Evolutionary conservation across 1,140 invertebrate genomes (phyloP).

Genomic region (Drosophila ogumai): DNA sequence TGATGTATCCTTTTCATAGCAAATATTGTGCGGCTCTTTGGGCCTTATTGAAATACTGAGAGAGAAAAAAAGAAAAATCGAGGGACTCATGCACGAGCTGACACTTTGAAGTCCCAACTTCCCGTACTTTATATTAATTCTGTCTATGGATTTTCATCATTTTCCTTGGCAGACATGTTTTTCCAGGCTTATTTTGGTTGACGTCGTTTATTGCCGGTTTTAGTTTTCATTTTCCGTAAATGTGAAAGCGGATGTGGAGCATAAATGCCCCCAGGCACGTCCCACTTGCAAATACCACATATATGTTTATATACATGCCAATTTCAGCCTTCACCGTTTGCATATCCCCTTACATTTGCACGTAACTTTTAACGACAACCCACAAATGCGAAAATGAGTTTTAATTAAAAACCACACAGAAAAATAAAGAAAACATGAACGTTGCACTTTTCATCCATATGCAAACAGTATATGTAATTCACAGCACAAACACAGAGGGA

Average conservation of each 20-base stretch:
- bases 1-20: not conserved
- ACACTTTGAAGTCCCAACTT: constrained; percentile 33
- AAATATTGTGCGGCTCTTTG: constrained; percentile 21
- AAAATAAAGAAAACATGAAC: constrained; percentile 40
- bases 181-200: not conserved
- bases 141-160: constrained; percentile 7
- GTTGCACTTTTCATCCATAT: constrained; percentile 26
- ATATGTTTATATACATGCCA: not conserved
- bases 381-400: constrained; percentile 59
- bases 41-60: not conserved
- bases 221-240: constrained; percentile 29
- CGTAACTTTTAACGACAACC: constrained; percentile 41
- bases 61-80: not conserved
- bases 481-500: not conserved
- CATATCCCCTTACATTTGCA: constrained; percentile 8
- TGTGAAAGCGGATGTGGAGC: constrained; percentile 2
- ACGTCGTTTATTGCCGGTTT: constrained; percentile 9
- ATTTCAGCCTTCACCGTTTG: constrained; percentile 4
- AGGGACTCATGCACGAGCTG: constrained; percentile 26
- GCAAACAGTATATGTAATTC: constrained; percentile 25
- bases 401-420: constrained; percentile 44
- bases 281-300: not conserved
- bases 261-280: constrained; percentile 36
- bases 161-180: constrained; percentile 5
- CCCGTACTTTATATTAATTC: constrained; percentile 16